Conservation (phyloP, 2,888 invertebrate genomes). For the Pheosia tremula region DNA sequence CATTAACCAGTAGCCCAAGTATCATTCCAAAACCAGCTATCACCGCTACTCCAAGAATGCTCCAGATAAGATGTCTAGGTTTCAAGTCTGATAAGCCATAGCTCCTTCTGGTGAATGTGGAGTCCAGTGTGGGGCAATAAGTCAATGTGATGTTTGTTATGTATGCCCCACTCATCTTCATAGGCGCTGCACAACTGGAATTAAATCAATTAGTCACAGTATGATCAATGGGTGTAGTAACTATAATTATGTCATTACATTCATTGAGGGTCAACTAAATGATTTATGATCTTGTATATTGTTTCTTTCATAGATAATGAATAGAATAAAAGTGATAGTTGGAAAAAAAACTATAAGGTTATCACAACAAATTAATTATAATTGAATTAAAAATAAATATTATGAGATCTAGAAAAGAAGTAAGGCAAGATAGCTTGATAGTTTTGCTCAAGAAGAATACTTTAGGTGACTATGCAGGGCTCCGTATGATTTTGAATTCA, state of each 20-base stretch:
- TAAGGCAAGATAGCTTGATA: too few relatives aligned
- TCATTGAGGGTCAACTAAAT: neutral
- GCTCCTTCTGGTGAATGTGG: constrained; percentile 56
- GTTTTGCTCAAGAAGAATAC: too few relatives aligned
- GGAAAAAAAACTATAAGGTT: neutral
- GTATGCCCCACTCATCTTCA: constrained; percentile 67
- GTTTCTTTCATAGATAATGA: constrained; percentile 1
- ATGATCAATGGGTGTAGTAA: neutral
- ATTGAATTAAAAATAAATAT: neutral
- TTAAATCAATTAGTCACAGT: constrained; percentile 20
- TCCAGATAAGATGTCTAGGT: constrained; percentile 76
- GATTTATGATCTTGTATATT: constrained; percentile 2
- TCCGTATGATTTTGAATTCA: too few relatives aligned
- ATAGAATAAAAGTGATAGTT: neutral
- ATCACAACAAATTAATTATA: neutral
- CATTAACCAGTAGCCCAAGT: constrained; percentile 67
- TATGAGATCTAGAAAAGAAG: too few relatives aligned
- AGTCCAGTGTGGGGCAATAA: constrained; percentile 72
- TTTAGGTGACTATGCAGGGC: too few relatives aligned
- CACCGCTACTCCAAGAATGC: constrained; percentile 71
- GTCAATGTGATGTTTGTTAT: constrained; percentile 71
- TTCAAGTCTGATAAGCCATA: constrained; percentile 62
- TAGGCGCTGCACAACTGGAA: constrained; percentile 77
- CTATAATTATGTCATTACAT: constrained; percentile 1
- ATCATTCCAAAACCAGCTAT: constrained; percentile 70